Evolutionary conservation across 2,797 vertebrate genomes (phyloP), one percentile per base, ranked within the genome.

Genomic region (Heterohyrax brucei): DNA sequence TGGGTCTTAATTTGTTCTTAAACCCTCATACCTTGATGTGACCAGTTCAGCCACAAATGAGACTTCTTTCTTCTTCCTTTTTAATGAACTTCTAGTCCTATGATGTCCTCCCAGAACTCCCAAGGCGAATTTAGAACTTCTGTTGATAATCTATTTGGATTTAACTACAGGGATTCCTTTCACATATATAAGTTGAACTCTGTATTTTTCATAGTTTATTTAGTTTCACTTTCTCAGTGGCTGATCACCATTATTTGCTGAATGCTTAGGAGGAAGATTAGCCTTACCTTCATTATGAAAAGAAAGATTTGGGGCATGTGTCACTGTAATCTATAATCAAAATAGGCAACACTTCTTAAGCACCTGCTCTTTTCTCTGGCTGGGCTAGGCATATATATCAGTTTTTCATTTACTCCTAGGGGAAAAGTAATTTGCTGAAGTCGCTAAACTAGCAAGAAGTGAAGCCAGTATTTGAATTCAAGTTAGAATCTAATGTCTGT

Each of bases 371-470:
- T 5, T 76, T 14, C 14, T 50, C 33, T 79, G 33, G 18, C 14
- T 21, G 33, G 46, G 5, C 10, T 46, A 64, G 13, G 14, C 3
- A 83, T 75, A 75, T 91, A 46, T 83, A 94, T 2, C 33, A 91
- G 0, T 33, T 13, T 93, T 62, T 59, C 1, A 26, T 78, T 87
- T 70, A 53, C 88, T 85, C 46, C 19, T 87, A 53, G 39, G 19
- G 33, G 30, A 39, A 59, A 90, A 91, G 4, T 83, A 81, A 26
- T 84, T 88, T 78, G 0, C 5, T 18, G 21, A 68, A 3, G 62
- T 88, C 85, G 77, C n/a, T 88, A 85, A 96, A 85, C 78, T 87
- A 93, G 56, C 12, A 86, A 91, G 24, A 18, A 0, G 48, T 46
- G 16, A 90, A 72, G 8, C 56, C n/a, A 84, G 0, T 39, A 76